Conservation (phyloP, 2,888 invertebrate genomes). For the Zootermopsis nevadensis region DNA sequence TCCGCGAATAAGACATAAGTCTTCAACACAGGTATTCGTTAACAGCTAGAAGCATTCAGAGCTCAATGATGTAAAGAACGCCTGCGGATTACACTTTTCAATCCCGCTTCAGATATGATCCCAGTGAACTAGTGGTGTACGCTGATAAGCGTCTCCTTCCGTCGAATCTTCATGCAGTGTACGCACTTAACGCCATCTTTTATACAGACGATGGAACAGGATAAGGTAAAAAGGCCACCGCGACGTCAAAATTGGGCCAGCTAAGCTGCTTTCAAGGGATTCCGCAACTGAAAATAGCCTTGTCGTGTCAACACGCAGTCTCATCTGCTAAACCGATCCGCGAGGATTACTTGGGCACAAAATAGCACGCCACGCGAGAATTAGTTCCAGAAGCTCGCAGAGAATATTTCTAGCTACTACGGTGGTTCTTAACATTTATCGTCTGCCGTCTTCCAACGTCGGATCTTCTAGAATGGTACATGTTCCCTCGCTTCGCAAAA, state of each 20-base stretch:
- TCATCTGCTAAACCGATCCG: slow-evolving; percentile 5
- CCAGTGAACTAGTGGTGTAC: neutral
- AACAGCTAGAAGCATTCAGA: too few relatives aligned
- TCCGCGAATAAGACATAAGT: too few relatives aligned
- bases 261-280: slow-evolving; percentile 5
- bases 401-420: too few relatives aligned
- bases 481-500: too few relatives aligned
- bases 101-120: too few relatives aligned
- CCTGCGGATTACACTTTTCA: too few relatives aligned
- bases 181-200: neutral
- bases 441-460: too few relatives aligned
- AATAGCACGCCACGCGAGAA: neutral
- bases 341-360: neutral
- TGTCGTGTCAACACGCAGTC: neutral
- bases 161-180: neutral
- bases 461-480: too few relatives aligned
- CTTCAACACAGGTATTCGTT: too few relatives aligned
- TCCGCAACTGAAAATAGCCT: neutral
- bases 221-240: neutral
- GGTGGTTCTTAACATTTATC: too few relatives aligned
- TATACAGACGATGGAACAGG: neutral
- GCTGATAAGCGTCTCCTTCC: neutral
- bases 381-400: too few relatives aligned
- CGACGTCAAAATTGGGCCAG: neutral
- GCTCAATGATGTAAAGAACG: too few relatives aligned